Conservation (phyloP, 2,797 vertebrate genomes). For the Sphenodon punctatus region DNA sequence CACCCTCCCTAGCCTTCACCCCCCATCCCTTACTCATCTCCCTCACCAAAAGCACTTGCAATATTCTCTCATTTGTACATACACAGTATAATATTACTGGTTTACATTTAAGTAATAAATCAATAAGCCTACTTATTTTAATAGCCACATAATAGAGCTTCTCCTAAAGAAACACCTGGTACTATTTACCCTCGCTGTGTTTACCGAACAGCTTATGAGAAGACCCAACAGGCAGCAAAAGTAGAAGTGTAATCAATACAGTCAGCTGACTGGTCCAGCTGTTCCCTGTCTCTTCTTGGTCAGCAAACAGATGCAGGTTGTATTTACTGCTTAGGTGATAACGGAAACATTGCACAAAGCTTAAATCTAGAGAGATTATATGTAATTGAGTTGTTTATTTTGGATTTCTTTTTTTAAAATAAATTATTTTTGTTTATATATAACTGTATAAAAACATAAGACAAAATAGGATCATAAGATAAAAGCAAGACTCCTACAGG, state of each 20-base stretch:
- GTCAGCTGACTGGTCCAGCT: background rate
- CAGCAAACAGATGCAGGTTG: background rate
- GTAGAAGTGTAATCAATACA: background rate
- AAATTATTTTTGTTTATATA: too few relatives aligned
- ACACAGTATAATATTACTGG: background rate
- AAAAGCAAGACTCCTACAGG: too few relatives aligned
- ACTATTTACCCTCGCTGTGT: background rate
- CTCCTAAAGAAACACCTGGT: background rate
- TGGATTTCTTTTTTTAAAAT: too few relatives aligned
- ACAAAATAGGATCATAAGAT: too few relatives aligned
- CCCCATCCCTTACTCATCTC: too few relatives aligned
- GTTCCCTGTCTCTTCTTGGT: background rate
- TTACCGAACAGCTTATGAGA: background rate
- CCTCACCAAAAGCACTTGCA: background rate
- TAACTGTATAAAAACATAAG: too few relatives aligned
- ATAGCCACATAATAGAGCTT: background rate
- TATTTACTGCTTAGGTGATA: background rate
- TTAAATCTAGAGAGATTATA: background rate
- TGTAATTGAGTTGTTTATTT: too few relatives aligned
- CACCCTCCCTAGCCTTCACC: too few relatives aligned
- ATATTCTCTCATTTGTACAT: background rate
- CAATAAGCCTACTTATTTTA: background rate
- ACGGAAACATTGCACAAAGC: background rate
- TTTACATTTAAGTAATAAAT: background rate
- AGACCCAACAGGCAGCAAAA: background rate